phyloP scores from a whole-genome alignment of 2,113 vertebrate species.

The Romanogobio albipinnatus region DNA sequence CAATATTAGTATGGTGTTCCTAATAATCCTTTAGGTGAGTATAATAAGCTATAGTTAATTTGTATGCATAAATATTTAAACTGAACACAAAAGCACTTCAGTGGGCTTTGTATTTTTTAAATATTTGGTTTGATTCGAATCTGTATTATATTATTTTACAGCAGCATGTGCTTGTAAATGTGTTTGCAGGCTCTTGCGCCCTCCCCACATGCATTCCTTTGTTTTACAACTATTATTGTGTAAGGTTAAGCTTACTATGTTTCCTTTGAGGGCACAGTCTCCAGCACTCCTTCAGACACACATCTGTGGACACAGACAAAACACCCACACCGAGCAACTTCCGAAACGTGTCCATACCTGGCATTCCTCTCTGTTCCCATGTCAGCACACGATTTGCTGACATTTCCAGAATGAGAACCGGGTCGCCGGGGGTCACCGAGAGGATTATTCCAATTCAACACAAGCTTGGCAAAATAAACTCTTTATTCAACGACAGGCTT shows the following conservation, averaged over 20 bases:
- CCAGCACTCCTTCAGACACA: constrained; percentile 52
- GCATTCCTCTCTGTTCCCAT: constrained; percentile 56
- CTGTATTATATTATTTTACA: too few relatives aligned
- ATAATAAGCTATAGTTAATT: too few relatives aligned
- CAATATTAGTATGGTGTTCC: too few relatives aligned
- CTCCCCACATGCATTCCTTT: not conserved
- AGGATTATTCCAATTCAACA: constrained; percentile 53
- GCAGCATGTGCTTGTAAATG: not conserved
- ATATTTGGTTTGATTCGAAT: too few relatives aligned
- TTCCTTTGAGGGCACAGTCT: constrained; percentile 39
- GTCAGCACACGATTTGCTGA: constrained; percentile 47
- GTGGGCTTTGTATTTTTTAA: too few relatives aligned
- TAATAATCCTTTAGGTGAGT: too few relatives aligned
- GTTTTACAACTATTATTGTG: constrained; percentile 18
- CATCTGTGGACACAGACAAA: constrained; percentile 61
- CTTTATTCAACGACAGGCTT: constrained; percentile 37
- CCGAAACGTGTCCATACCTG: constrained; percentile 56
- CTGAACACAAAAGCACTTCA: too few relatives aligned
- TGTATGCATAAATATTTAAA: too few relatives aligned
- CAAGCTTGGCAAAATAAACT: constrained; percentile 32
- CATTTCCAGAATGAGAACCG: constrained; percentile 50
- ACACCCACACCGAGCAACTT: constrained; percentile 55
- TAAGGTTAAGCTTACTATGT: constrained; percentile 20
- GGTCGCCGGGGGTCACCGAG: constrained; percentile 48
- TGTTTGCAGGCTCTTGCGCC: not conserved